Conservation (phyloP, 2,113 vertebrate genomes). For the Hypomesus transpacificus region DNA sequence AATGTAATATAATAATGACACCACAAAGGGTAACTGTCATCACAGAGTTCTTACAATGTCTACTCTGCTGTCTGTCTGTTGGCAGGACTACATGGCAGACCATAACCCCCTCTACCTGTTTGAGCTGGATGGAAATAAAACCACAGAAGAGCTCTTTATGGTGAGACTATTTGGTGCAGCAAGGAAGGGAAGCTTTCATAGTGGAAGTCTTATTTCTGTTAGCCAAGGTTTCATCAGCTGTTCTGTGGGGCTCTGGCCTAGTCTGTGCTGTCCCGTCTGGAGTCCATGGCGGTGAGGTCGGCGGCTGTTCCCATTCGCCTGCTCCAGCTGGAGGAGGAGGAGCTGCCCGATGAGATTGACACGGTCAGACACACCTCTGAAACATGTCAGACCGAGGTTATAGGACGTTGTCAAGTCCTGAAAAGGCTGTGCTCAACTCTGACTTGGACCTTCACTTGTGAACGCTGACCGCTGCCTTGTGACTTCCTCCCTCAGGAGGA, state of each 20-base stretch:
- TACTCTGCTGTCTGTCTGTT: slow-evolving; percentile 31
- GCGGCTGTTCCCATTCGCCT: slow-evolving; percentile 76
- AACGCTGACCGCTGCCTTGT: neutral
- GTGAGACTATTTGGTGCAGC: slow-evolving; percentile 58
- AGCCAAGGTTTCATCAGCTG: neutral
- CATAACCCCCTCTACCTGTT: slow-evolving; percentile 78
- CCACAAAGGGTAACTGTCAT: neutral
- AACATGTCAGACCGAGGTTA: neutral
- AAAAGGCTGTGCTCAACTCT: neutral
- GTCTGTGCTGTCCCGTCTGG: slow-evolving; percentile 77
- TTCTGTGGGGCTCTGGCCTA: slow-evolving; percentile 48
- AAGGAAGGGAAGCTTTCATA: too few species aligned
- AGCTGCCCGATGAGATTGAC: slow-evolving; percentile 55
- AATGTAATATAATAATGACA: too few species aligned
- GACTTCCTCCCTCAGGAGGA: slow-evolving; percentile 74
- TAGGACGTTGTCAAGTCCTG: neutral
- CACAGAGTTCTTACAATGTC: slow-evolving; percentile 1
- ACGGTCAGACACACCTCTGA: slow-evolving; percentile 65
- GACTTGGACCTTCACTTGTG: neutral
- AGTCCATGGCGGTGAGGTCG: slow-evolving; percentile 74
- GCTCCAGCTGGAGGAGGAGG: slow-evolving; percentile 71
- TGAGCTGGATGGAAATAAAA: slow-evolving; percentile 85
- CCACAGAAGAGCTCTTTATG: slow-evolving; percentile 70
- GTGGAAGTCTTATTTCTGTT: too few species aligned
- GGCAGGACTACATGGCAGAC: slow-evolving; percentile 80